Conservation (phyloP, 2,113 vertebrate species). For the Tachycineta bicolor region DNA sequence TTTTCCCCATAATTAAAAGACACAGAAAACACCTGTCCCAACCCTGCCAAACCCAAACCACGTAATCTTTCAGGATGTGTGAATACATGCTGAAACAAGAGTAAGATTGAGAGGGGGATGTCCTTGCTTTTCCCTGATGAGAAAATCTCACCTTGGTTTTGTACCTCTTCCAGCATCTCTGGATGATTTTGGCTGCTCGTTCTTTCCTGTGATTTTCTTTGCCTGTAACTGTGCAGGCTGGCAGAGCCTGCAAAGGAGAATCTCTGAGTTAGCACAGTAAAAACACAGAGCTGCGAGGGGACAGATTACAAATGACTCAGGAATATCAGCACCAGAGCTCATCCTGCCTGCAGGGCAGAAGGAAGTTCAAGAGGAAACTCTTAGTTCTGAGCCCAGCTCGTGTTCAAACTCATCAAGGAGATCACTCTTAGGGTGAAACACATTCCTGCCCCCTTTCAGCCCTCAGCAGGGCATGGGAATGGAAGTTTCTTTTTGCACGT, state of each 20-base stretch:
- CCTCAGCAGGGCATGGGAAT: neutral
- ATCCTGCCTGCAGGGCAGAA: neutral
- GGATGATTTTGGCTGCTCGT: conserved; percentile 78
- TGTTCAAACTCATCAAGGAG: neutral
- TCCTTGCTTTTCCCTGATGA: neutral
- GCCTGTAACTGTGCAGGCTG: neutral
- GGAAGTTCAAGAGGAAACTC: neutral
- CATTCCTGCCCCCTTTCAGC: neutral
- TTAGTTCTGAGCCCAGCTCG: neutral
- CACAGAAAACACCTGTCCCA: neutral
- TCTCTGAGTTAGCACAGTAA: neutral
- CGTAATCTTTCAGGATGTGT: neutral
- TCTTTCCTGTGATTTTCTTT: conserved; percentile 34
- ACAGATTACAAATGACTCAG: neutral
- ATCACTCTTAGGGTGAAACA: neutral
- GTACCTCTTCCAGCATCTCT: conserved; percentile 78
- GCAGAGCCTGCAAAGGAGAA: neutral
- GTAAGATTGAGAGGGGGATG: neutral
- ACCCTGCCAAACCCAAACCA: neutral
- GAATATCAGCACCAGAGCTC: neutral
- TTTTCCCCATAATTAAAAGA: neutral
- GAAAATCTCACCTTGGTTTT: conserved; percentile 69
- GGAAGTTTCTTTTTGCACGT: neutral
- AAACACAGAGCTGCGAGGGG: neutral
- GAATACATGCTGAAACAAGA: neutral